Conservation (phyloP, 2,113 vertebrate genomes). For the Helogale parvula region DNA sequence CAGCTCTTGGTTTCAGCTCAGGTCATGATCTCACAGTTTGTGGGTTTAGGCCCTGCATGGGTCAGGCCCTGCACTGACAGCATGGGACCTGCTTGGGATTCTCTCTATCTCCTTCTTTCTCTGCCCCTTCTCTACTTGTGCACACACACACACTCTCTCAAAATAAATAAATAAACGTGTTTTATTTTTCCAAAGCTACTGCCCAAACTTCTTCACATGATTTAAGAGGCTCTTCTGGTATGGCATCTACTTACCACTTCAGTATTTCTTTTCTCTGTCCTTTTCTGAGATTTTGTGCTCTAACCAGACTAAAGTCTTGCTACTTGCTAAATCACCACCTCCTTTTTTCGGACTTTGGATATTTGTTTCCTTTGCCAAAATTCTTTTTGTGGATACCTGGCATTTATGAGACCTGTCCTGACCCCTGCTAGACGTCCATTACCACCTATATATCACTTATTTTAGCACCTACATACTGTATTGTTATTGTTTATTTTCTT, state of each 20-base stretch:
- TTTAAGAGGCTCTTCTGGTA: background rate
- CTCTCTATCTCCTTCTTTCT: too few relatives aligned
- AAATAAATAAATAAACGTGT: too few relatives aligned
- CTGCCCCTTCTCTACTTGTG: too few relatives aligned
- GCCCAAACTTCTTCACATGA: background rate
- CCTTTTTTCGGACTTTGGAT: background rate
- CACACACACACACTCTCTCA: too few relatives aligned
- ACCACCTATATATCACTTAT: background rate
- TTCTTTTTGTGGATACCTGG: background rate
- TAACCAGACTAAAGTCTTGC: background rate
- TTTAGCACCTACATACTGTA: background rate
- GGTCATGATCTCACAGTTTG: too few relatives aligned
- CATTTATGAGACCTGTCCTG: background rate
- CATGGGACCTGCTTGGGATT: too few relatives aligned
- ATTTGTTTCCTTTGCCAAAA: background rate
- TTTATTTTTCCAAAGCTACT: background rate
- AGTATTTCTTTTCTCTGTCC: background rate
- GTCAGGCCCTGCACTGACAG: too few relatives aligned
- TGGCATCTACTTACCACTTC: background rate
- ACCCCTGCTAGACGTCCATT: background rate
- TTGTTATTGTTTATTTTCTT: background rate
- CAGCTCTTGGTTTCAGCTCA: too few relatives aligned
- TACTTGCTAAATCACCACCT: background rate
- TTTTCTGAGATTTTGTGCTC: background rate
- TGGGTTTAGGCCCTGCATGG: too few relatives aligned